These are phyloP conservation scores for Leptinotarsa defecta DNA, from an alignment of 1,140 invertebrate genomes.

Conservation along the genomic window DNA sequence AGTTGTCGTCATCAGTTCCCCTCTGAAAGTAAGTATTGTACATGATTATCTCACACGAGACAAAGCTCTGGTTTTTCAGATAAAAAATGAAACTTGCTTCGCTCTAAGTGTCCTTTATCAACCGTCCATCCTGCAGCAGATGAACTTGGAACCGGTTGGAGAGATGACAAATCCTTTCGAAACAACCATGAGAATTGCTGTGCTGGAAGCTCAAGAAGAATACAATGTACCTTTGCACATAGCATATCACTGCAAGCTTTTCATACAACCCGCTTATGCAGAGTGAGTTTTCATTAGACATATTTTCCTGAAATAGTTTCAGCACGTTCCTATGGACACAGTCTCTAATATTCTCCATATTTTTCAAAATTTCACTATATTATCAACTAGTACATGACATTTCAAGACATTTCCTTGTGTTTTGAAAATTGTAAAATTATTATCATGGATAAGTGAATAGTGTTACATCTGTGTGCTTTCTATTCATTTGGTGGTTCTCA, in stretches of 20 bases:
- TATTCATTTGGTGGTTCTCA: too few relatives aligned
- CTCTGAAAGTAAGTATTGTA: slow-evolving; percentile 67
- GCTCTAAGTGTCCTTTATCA: slow-evolving; percentile 76
- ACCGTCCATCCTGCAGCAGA: slow-evolving; percentile 68
- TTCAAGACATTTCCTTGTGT: too few relatives aligned
- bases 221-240: slow-evolving; percentile 78
- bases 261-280: slow-evolving; percentile 73
- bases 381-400: too few relatives aligned
- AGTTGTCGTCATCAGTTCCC: slow-evolving; percentile 66
- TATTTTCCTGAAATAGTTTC: too few relatives aligned
- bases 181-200: slow-evolving; percentile 72
- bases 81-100: slow-evolving; percentile 78
- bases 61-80: slow-evolving; percentile 57
- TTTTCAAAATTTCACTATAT: too few relatives aligned
- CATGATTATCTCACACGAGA: too few relatives aligned
- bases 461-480: too few relatives aligned
- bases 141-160: slow-evolving; percentile 66
- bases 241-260: slow-evolving; percentile 79
- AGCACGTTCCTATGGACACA: too few relatives aligned
- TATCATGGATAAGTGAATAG: too few relatives aligned
- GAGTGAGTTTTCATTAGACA: slow-evolving; percentile 61
- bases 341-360: too few relatives aligned
- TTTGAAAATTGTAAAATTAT: too few relatives aligned
- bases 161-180: slow-evolving; percentile 77
- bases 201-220: slow-evolving; percentile 73